A percentile compares a stretch with the other conserved stretches of the same genome.
Conservation (phyloP, 1,140 invertebrate genomes). For the Drosophila insularis region DNA sequence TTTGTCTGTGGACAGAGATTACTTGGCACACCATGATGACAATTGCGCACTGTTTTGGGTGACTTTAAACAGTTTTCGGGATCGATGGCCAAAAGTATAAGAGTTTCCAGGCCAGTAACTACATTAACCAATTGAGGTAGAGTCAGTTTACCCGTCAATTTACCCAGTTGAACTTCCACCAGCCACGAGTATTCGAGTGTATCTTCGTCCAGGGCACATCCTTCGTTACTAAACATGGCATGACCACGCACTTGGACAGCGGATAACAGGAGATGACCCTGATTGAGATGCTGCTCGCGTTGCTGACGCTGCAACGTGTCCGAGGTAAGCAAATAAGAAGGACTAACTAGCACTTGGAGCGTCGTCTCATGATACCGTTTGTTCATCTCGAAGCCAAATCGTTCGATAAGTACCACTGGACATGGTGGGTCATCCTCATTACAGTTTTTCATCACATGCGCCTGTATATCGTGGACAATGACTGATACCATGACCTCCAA, state of each 20-base stretch:
- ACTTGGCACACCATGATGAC: slow-evolving; percentile 93
- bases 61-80: slow-evolving; percentile 93
- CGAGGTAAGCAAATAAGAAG: slow-evolving; percentile 91
- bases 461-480: slow-evolving; percentile 97
- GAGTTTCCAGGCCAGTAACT: slow-evolving; percentile 93
- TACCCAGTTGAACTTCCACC: slow-evolving; percentile 91
- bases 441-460: slow-evolving; percentile 95
- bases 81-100: slow-evolving; percentile 92
- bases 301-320: slow-evolving; percentile 87
- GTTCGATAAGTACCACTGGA: slow-evolving; percentile 94
- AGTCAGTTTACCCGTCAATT: slow-evolving; percentile 90
- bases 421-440: slow-evolving; percentile 93
- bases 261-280: slow-evolving; percentile 94
- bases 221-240: slow-evolving; percentile 98
- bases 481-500: slow-evolving; percentile 95
- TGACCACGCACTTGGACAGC: slow-evolving; percentile 96
- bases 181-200: slow-evolving; percentile 98
- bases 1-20: slow-evolving; percentile 89
- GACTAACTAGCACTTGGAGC: slow-evolving; percentile 95
- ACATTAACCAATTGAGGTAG: slow-evolving; percentile 93
- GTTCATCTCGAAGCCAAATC: slow-evolving; percentile 98
- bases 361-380: slow-evolving; percentile 95
- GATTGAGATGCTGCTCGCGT: slow-evolving; percentile 90
- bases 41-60: slow-evolving; percentile 89
- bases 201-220: slow-evolving; percentile 94